phyloP scores from a whole-genome alignment of 2,797 vertebrate species.

The Labeo calbasu region DNA sequence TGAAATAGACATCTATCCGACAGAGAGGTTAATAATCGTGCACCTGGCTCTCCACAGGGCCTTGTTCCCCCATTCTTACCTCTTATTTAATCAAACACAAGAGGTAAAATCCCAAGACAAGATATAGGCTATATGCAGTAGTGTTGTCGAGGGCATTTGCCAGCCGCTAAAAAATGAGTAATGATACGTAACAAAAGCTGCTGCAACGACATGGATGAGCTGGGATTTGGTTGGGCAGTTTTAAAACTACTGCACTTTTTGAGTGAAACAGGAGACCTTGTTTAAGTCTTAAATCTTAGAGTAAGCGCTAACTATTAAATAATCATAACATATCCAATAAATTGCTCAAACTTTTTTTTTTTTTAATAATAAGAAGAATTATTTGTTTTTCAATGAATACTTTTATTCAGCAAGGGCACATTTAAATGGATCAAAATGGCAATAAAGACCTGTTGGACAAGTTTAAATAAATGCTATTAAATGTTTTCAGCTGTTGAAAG shows the following conservation, averaged over 20 bases:
- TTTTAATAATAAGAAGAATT: not conserved
- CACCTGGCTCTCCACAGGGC: constrained; percentile 71
- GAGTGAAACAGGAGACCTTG: not conserved
- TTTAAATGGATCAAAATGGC: not conserved
- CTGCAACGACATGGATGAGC: not conserved
- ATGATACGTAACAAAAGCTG: not conserved
- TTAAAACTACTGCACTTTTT: not conserved
- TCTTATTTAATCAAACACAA: constrained; percentile 76
- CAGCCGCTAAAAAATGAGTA: not conserved
- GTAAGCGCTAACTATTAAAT: not conserved
- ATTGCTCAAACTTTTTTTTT: not conserved
- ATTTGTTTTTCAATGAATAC: not conserved
- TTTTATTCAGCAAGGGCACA: not conserved
- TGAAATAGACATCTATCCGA: constrained; percentile 65
- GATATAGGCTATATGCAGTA: constrained; percentile 4
- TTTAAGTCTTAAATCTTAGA: not conserved
- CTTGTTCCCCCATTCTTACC: constrained; percentile 61
- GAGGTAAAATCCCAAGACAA: constrained; percentile 27
- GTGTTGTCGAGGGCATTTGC: not conserved
- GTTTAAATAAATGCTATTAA: not conserved
- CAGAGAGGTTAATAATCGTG: constrained; percentile 78
- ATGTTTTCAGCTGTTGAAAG: no score
- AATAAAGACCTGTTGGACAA: not conserved
- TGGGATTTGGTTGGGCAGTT: not conserved
- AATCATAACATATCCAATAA: not conserved